These are phyloP conservation scores for Microhierax caerulescens DNA, from an alignment of 2,797 vertebrate genomes.

Conservation along the genomic window DNA sequence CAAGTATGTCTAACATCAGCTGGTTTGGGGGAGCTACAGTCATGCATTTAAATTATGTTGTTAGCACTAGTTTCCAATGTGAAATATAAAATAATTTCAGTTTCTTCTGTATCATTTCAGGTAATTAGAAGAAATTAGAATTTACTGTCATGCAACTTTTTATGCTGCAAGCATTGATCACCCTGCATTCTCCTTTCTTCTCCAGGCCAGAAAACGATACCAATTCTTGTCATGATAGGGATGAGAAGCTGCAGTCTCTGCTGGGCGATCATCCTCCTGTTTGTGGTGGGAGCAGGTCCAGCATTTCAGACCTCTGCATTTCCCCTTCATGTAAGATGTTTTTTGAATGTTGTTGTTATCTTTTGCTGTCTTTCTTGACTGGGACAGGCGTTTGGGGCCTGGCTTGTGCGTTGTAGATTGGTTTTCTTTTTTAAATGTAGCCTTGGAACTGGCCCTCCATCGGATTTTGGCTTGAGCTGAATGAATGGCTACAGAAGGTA, in stretches of 20 bases:
- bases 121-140: background rate
- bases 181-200: background rate
- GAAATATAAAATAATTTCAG: background rate
- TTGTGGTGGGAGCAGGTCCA: conserved; percentile 72
- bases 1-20: background rate
- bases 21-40: background rate
- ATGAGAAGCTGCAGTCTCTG: conserved; percentile 56
- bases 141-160: background rate
- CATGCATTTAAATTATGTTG: background rate
- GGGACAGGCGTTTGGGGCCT: background rate
- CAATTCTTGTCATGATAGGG: conserved; percentile 35
- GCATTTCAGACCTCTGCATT: conserved; percentile 69
- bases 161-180: background rate
- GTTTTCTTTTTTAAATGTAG: background rate
- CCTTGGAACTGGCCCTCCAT: background rate
- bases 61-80: background rate
- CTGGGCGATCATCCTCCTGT: conserved; percentile 65
- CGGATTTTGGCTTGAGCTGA: background rate
- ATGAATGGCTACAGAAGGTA: background rate
- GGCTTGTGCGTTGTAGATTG: background rate
- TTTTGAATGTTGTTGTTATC: background rate
- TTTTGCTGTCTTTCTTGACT: background rate
- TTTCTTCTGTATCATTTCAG: background rate
- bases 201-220: conserved; percentile 61
- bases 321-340: conserved; percentile 74